Base-by-base conservation (phyloP, 2,888 invertebrate genomes). In the Papilio elwesi region DNA sequence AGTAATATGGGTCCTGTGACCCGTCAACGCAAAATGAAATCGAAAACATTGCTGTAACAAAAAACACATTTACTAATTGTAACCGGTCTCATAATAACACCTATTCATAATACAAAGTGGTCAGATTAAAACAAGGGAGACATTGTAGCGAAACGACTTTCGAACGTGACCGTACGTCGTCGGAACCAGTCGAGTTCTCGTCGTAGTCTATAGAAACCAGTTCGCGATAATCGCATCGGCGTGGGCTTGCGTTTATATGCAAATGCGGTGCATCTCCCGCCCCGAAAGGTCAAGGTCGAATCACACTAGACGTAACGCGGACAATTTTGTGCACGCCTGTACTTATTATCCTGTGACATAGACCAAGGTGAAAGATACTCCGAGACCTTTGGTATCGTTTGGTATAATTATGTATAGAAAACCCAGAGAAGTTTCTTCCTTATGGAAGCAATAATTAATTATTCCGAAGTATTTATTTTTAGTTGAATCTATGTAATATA, bases 211-310 rank as follows among this genome's bases (percentile, higher is more conserved):
- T 68, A 77, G 79, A 78, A 86, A 89, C 89, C 87, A 85, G 89
- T 87, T 84, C 78, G 76, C 77, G 83, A 82, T 86, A 84, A 83
- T 83, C 79, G 79, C 78, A 82, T 79, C 78, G 80, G 76, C 76
- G 74, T 77, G 77, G 78, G 78, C 75, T 78, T 86, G 85, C 87
- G 88, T 88, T 87, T 87, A 86, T 87, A 92, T 92, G 92, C 90
- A 88, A 92, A 92, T 92, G 84, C 83, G 82, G 82, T 90, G 91
- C 92, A 91, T 88, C 87, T 86, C 83, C 76, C 80, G 78, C 75
- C 26, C 79, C 79, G 77, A 83, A 91, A 92, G 90, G 88, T 90
- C 92, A 92, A 93, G 92, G 92, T 85, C 90, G 86, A 76, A 76
- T 78, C 81, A 81, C 80, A 82, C 74, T 71, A 74, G 70, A 63